phyloP scores from a whole-genome alignment of 2,888 invertebrate species.

The Geophilus truncorum region DNA sequence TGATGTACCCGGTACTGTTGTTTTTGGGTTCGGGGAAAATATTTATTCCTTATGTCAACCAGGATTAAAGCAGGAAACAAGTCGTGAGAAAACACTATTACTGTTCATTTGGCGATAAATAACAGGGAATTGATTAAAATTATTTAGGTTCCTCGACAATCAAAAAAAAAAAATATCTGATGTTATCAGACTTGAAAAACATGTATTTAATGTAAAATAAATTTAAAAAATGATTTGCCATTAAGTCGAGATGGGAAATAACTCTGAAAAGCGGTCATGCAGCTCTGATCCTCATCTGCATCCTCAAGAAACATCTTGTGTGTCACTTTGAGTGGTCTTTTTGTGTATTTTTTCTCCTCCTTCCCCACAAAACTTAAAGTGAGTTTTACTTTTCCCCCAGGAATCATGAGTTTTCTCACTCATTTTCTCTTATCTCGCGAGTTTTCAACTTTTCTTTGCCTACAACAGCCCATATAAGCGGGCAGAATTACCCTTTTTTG shows the following conservation, averaged over 20 bases:
- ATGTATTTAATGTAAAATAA: too few species aligned
- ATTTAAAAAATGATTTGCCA: too few species aligned
- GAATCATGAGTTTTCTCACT: constrained; percentile 21
- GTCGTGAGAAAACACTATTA: too few species aligned
- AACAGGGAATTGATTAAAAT: too few species aligned
- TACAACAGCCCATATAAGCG: background rate
- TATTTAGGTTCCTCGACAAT: too few species aligned
- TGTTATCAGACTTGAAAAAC: too few species aligned
- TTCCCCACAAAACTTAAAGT: background rate
- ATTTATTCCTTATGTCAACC: too few species aligned
- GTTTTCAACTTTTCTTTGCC: background rate
- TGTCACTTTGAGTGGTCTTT: background rate
- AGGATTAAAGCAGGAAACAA: too few species aligned
- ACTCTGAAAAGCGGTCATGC: background rate
- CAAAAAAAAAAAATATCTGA: too few species aligned
- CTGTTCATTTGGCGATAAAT: too few species aligned
- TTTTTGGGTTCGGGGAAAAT: background rate
- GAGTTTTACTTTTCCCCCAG: constrained; percentile 14
- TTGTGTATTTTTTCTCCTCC: background rate
- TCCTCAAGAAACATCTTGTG: background rate
- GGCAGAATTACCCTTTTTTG: background rate
- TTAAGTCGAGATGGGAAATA: too few species aligned
- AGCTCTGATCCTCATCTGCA: background rate
- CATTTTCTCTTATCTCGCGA: constrained; percentile 9
- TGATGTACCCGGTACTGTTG: background rate